phyloP scores from a whole-genome alignment of 2,113 vertebrate genomes.

The Alectura lathami region DNA sequence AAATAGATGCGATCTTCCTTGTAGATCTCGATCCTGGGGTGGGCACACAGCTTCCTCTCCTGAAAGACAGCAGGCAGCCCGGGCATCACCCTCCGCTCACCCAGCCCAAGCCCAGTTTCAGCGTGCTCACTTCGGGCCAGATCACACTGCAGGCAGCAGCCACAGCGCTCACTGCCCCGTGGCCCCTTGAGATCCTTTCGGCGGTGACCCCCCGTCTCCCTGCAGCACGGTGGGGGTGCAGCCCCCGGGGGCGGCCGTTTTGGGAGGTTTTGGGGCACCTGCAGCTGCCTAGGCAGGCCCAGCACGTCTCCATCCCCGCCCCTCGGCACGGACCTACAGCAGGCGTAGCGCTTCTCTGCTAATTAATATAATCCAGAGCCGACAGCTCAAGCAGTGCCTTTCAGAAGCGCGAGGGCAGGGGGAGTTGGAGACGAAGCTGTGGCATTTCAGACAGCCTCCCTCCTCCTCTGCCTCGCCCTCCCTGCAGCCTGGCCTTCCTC shows the following conservation, averaged over 20 bases:
- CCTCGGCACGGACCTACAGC: background rate
- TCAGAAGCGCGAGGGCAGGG: background rate
- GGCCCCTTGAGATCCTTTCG: background rate
- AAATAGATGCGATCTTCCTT: conserved; percentile 87
- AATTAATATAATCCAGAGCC: conserved; percentile 53
- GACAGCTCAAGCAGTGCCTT: conserved; percentile 46
- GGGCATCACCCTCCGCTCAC: background rate
- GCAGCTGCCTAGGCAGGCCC: background rate
- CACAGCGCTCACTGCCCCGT: too few relatives aligned
- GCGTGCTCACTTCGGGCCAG: background rate
- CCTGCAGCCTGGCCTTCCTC: too few relatives aligned
- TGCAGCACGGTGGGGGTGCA: background rate
- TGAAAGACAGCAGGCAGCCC: conserved; percentile 58
- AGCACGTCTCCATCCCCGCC: background rate
- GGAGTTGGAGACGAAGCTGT: background rate
- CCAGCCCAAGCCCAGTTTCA: background rate
- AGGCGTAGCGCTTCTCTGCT: background rate
- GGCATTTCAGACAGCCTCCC: conserved; percentile 28
- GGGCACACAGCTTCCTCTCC: conserved; percentile 92
- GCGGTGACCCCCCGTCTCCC: background rate
- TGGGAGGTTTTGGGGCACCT: background rate
- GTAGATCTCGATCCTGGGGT: conserved; percentile 90
- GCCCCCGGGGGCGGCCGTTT: background rate
- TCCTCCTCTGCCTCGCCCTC: background rate
- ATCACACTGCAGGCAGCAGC: background rate